Conservation (phyloP, 2,888 invertebrate species). For the Perizoma flavofasciatum region DNA sequence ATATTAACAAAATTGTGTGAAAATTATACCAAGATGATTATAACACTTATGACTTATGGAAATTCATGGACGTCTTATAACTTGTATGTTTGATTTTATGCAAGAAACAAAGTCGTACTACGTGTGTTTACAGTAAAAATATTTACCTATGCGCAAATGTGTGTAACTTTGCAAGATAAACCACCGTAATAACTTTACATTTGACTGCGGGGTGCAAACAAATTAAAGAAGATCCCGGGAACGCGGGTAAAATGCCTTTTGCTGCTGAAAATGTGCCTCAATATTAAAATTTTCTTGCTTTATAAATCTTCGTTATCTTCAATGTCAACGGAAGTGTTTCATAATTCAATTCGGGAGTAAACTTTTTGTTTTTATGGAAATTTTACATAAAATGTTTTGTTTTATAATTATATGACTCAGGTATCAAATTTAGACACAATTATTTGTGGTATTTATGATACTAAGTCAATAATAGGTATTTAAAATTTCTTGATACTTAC, state of each 20-base stretch:
- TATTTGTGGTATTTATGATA: too few species aligned
- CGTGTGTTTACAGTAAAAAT: constrained; percentile 1
- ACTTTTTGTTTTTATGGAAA: neutral
- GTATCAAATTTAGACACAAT: too few species aligned
- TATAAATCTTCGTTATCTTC: constrained; percentile 52
- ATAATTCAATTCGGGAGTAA: neutral
- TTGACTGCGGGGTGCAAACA: constrained; percentile 45
- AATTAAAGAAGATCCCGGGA: constrained; percentile 49
- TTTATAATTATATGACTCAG: too few species aligned
- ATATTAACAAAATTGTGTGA: too few species aligned
- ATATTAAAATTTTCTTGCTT: constrained; percentile 52
- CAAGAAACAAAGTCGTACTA: too few species aligned
- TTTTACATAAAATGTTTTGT: too few species aligned
- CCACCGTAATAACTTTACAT: constrained; percentile 31
- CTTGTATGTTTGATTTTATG: neutral
- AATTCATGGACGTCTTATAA: neutral
- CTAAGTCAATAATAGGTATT: too few species aligned
- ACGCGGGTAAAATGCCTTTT: constrained; percentile 37
- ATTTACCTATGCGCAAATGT: constrained; percentile 14
- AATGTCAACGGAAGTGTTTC: constrained; percentile 54
- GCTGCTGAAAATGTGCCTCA: constrained; percentile 27
- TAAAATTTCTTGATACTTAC: too few species aligned
- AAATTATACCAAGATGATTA: too few species aligned
- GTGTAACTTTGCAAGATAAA: constrained; percentile 29
- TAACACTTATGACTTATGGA: too few species aligned